Conservation (phyloP, 2,113 vertebrate species). For the Salvelinus alpinus region DNA sequence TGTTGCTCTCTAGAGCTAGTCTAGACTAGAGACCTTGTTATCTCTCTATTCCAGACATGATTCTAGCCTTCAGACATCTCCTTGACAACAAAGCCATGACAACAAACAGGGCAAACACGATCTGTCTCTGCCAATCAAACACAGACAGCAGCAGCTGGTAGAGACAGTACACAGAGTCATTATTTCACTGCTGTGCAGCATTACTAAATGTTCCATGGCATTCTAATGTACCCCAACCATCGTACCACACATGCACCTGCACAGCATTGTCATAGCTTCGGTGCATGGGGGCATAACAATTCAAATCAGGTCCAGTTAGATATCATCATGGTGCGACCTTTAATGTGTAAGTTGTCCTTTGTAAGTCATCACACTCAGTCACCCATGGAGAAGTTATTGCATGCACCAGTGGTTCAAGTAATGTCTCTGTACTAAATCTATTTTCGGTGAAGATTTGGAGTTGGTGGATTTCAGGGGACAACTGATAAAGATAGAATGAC, state of each 20-base stretch:
- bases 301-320: background rate
- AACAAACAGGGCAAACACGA: background rate
- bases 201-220: background rate
- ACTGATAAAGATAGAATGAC: too few species aligned
- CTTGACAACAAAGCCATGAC: background rate
- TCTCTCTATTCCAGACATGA: background rate
- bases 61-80: background rate
- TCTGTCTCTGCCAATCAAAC: background rate
- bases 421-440: background rate
- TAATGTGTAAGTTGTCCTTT: background rate
- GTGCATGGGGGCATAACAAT: background rate
- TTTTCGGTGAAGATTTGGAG: background rate
- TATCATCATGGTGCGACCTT: background rate
- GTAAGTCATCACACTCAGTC: background rate
- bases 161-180: background rate
- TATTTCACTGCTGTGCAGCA: background rate
- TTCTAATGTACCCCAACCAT: background rate
- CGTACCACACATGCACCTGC: background rate
- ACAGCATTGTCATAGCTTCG: background rate
- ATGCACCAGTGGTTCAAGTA: background rate
- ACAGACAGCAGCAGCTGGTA: slow-evolving; percentile 4
- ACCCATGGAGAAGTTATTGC: background rate
- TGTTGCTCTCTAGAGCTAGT: background rate
- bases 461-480: background rate
- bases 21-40: background rate